A percentile compares a stretch with the other conserved stretches of the same genome.
These are phyloP conservation scores for Drosophila saltans DNA, from an alignment of 1,140 invertebrate species.

Conservation along the genomic window DNA sequence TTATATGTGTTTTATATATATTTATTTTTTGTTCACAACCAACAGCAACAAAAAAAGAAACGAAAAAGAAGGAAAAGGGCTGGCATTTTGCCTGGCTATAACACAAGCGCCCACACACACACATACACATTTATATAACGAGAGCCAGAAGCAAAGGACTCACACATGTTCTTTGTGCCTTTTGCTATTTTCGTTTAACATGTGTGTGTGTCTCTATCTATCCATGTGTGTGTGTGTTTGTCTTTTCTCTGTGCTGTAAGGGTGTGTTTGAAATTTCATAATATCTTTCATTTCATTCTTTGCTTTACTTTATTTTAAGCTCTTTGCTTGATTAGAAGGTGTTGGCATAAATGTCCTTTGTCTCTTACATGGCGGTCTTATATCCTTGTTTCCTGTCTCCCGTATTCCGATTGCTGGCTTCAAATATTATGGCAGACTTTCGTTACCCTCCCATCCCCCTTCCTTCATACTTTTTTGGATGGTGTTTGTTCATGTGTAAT, in stretches of 20 bases:
- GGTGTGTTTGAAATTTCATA: slow-evolving; percentile 77
- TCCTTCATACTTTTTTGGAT: background rate
- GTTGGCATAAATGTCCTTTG: slow-evolving; percentile 75
- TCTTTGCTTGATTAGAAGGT: slow-evolving; percentile 81
- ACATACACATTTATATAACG: background rate
- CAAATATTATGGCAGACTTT: slow-evolving; percentile 52
- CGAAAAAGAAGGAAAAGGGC: slow-evolving; percentile 37
- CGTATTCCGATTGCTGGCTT: slow-evolving; percentile 32
- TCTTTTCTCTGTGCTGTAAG: slow-evolving; percentile 9
- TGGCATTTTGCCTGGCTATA: slow-evolving; percentile 27
- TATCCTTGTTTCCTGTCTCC: slow-evolving; percentile 15
- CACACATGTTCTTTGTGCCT: slow-evolving; percentile 36
- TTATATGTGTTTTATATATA: slow-evolving; percentile 76
- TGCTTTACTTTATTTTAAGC: slow-evolving; percentile 80
- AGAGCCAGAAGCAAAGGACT: background rate
- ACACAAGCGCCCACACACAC: no score
- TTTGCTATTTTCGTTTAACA: slow-evolving; percentile 49
- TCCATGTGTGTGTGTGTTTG: slow-evolving; percentile 37
- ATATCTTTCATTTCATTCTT: slow-evolving; percentile 81
- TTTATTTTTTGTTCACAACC: slow-evolving; percentile 38
- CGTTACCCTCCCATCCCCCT: background rate
- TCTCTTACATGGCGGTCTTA: slow-evolving; percentile 17
- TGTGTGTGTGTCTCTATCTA: slow-evolving; percentile 24
- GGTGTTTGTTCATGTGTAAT: slow-evolving; percentile 65
- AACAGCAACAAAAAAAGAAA: background rate